Percentiles rank a stretch among this genome's conserved stretches.
Conservation (phyloP, 2,888 invertebrate species). For the Eupithecia tripunctaria region DNA sequence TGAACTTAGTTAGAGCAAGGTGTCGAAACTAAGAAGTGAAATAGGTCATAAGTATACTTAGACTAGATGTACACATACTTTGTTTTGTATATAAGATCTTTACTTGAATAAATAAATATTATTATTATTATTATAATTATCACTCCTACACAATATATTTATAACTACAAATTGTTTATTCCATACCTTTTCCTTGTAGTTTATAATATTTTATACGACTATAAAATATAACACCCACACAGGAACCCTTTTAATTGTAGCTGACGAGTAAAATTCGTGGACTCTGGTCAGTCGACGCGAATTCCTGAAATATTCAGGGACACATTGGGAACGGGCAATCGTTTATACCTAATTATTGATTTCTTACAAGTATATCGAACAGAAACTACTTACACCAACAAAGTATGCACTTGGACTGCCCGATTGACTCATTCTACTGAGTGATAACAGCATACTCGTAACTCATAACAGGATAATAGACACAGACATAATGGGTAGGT, state of each 20-base stretch:
- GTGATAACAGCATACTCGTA: conserved; percentile 28
- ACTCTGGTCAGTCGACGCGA: conserved; percentile 98
- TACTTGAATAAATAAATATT: too few relatives aligned
- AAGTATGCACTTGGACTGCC: conserved; percentile 17
- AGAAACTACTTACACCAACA: conserved; percentile 19
- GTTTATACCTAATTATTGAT: not conserved
- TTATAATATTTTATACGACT: not conserved
- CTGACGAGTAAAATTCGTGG: conserved; percentile 87
- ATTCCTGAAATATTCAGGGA: conserved; percentile 57
- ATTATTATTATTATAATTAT: not conserved
- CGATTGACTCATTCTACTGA: not conserved
- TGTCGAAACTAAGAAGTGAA: too few relatives aligned
- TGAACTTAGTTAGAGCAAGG: too few relatives aligned
- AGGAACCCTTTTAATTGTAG: not conserved
- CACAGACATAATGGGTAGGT: conserved; percentile 15
- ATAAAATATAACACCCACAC: not conserved
- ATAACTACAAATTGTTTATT: not conserved
- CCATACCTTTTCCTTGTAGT: not conserved
- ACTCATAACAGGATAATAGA: conserved; percentile 23
- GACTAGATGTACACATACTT: too few relatives aligned
- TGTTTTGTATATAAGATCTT: too few relatives aligned
- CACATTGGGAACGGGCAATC: not conserved
- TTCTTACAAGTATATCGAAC: not conserved
- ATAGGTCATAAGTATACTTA: too few relatives aligned
- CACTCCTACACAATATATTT: not conserved